These are phyloP conservation scores for Macquaria ambigua DNA, from an alignment of 2,113 vertebrate species.

Conservation along the genomic window DNA sequence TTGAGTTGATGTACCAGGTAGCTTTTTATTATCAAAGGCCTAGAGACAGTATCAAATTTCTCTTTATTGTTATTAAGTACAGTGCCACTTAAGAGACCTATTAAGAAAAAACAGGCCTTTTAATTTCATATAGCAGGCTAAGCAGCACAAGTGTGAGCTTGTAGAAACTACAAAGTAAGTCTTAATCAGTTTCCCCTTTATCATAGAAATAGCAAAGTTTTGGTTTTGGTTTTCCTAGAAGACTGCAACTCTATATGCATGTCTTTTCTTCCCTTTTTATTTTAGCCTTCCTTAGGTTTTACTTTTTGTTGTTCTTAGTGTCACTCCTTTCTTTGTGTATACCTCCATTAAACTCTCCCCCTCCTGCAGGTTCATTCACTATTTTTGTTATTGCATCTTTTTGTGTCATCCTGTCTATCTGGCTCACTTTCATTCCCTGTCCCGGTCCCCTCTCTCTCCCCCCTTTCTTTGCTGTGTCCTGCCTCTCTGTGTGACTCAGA, in stretches of 20 bases:
- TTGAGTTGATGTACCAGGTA: not conserved
- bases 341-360: slow-evolving; percentile 1
- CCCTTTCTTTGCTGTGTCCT: slow-evolving; percentile 18
- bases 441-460: not conserved
- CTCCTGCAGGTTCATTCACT: slow-evolving; percentile 32
- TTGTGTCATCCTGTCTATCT: slow-evolving; percentile 31
- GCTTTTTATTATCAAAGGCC: slow-evolving; percentile 1
- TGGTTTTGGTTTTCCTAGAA: not conserved
- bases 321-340: not conserved
- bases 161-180: no score
- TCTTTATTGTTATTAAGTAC: not conserved
- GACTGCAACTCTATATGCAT: not conserved
- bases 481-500: slow-evolving; percentile 60
- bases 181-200: not conserved
- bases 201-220: not conserved
- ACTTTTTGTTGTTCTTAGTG: not conserved
- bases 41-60: not conserved
- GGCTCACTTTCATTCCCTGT: slow-evolving; percentile 18
- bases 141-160: not conserved
- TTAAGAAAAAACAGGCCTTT: not conserved
- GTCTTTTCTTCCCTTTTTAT: slow-evolving; percentile 2
- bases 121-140: not conserved
- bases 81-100: not conserved
- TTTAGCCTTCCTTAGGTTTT: slow-evolving; percentile 12
- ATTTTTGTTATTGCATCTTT: slow-evolving; percentile 13